phyloP scores from a whole-genome alignment of 2,888 invertebrate genomes.

The Macrophya annulata region DNA sequence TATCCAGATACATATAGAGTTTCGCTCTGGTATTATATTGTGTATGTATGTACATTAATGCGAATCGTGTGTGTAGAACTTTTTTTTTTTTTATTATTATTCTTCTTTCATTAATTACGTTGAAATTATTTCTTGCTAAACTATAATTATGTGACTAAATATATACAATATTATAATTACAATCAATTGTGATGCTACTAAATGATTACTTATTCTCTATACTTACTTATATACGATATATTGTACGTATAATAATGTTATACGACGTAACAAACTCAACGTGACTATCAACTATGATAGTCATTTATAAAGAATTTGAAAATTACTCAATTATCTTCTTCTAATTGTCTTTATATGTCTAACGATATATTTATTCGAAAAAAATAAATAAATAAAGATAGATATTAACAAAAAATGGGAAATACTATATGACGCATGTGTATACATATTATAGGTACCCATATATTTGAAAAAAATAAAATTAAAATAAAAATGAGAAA shows the following conservation, averaged over 20 bases:
- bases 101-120: background rate
- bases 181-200: background rate
- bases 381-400: background rate
- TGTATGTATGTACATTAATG: background rate
- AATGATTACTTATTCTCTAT: background rate
- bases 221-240: background rate
- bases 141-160: background rate
- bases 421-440: background rate
- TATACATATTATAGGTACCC: background rate
- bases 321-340: slow-evolving; percentile 13
- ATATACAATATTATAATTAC: background rate
- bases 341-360: background rate
- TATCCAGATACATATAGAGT: background rate
- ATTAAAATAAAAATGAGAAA: background rate
- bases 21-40: background rate
- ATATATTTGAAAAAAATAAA: no score
- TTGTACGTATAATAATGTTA: background rate
- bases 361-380: background rate
- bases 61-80: background rate
- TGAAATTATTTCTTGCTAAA: background rate
- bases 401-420: background rate
- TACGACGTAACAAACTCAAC: background rate
- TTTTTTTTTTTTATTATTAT: no score
- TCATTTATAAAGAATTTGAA: slow-evolving; percentile 7
- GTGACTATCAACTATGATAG: background rate